Evolutionary conservation across 2,113 vertebrate genomes (phyloP).

Genomic region (Serinus canaria): DNA sequence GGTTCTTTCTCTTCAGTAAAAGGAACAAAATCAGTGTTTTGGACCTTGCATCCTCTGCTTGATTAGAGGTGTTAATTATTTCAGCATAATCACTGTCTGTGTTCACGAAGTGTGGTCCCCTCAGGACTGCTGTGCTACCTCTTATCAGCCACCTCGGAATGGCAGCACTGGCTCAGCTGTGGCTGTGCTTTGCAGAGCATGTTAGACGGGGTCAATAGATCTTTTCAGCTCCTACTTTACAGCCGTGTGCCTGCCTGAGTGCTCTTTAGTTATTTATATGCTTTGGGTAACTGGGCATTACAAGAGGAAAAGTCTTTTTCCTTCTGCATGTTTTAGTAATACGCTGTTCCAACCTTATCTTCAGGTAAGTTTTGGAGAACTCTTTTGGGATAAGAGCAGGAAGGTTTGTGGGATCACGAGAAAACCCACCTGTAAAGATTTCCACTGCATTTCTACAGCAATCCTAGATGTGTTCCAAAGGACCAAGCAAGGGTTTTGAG

Average conservation of each 20-base stretch:
- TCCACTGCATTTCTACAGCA: neutral
- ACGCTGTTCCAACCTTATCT: neutral
- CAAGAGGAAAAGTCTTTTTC: neutral
- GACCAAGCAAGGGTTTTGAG: neutral
- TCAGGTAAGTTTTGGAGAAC: neutral
- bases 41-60: neutral
- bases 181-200: neutral
- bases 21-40: slow-evolving; percentile 16
- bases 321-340: neutral
- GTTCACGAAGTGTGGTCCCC: neutral
- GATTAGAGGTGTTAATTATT: slow-evolving; percentile 51
- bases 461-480: neutral
- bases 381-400: neutral
- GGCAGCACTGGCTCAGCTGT: neutral
- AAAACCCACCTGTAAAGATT: neutral
- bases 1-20: neutral
- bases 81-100: neutral
- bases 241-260: neutral
- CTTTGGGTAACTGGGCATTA: slow-evolving; percentile 2
- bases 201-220: slow-evolving; percentile 32
- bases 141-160: neutral
- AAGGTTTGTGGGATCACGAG: neutral
- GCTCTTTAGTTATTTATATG: slow-evolving; percentile 25
- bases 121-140: neutral
- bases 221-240: neutral